Evolutionary conservation across 1,140 invertebrate genomes (phyloP).

Genomic region (Argopecten irradians): DNA sequence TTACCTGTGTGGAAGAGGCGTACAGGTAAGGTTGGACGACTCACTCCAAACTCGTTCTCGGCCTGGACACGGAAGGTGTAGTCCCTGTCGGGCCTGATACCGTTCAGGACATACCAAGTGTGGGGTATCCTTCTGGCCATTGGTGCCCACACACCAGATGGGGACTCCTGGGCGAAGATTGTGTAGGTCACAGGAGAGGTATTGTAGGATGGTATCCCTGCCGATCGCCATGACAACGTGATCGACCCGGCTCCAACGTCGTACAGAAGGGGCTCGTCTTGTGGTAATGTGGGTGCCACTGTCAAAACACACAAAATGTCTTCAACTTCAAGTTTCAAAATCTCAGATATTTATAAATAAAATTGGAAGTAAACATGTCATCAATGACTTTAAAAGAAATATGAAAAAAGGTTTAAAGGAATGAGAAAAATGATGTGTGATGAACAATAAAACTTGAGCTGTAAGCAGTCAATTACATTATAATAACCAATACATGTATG

Average conservation of each 20-base stretch:
- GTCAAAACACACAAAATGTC: slow-evolving; percentile 34
- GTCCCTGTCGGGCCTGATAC: slow-evolving; percentile 92
- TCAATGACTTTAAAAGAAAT: background rate
- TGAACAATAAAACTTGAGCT: background rate
- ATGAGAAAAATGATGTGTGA: background rate
- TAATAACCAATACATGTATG: too few species aligned
- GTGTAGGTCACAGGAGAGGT: slow-evolving; percentile 64
- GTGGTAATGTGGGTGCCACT: slow-evolving; percentile 65
- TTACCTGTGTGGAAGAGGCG: slow-evolving; percentile 43
- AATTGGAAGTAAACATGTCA: background rate
- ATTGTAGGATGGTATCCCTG: slow-evolving; percentile 64
- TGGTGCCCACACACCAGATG: slow-evolving; percentile 64
- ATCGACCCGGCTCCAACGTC: slow-evolving; percentile 64
- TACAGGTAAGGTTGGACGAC: slow-evolving; percentile 65
- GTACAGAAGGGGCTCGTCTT: slow-evolving; percentile 67
- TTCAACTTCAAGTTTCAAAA: background rate
- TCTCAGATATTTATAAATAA: background rate
- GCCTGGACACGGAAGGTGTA: slow-evolving; percentile 96
- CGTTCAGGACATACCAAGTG: slow-evolving; percentile 89
- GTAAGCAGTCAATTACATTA: background rate
- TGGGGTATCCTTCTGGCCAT: slow-evolving; percentile 63
- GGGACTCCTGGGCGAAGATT: slow-evolving; percentile 62
- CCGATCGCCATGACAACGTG: slow-evolving; percentile 70
- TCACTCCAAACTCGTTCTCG: slow-evolving; percentile 87
- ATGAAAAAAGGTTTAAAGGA: background rate